A percentile compares a stretch with the other conserved stretches of the same genome.
Conservation (phyloP, 2,113 vertebrate species). For the Gavia stellata region DNA sequence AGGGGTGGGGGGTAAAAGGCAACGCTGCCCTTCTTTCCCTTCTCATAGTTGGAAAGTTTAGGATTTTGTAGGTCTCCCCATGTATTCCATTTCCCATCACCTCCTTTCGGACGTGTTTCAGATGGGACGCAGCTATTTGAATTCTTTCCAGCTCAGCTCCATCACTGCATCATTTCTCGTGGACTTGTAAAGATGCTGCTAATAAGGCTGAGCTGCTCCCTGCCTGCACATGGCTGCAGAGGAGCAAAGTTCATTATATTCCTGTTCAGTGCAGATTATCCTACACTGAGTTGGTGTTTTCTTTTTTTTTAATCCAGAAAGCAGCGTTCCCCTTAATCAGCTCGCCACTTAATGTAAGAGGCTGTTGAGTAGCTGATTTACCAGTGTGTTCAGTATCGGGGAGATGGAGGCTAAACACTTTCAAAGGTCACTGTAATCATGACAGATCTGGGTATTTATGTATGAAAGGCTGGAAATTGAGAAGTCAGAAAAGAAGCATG, state of each 20-base stretch:
- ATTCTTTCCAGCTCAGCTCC: conserved; percentile 74
- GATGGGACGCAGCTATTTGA: conserved; percentile 70
- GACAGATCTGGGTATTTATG: conserved; percentile 44
- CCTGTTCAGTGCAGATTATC: not conserved
- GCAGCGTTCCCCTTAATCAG: conserved; percentile 12
- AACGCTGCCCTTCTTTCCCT: not conserved
- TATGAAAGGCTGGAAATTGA: conserved; percentile 7
- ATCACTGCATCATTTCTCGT: conserved; percentile 82
- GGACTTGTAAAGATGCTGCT: conserved; percentile 75
- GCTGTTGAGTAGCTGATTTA: conserved; percentile 49
- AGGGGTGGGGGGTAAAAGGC: not conserved
- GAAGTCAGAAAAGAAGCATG: conserved; percentile 9
- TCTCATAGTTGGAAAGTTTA: conserved; percentile 49
- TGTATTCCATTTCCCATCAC: not conserved
- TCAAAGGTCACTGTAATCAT: conserved; percentile 70
- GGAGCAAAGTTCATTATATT: conserved; percentile 76
- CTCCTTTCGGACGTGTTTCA: not conserved
- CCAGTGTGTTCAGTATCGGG: conserved; percentile 36
- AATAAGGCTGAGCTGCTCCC: conserved; percentile 66
- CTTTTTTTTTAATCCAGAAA: not conserved
- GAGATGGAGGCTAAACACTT: conserved; percentile 58
- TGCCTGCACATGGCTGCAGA: conserved; percentile 46
- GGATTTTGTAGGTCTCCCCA: not conserved
- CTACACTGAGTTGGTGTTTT: not conserved
- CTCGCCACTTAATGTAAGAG: conserved; percentile 26